phyloP scores from a whole-genome alignment of 2,113 vertebrate species.

The Naja naja region DNA sequence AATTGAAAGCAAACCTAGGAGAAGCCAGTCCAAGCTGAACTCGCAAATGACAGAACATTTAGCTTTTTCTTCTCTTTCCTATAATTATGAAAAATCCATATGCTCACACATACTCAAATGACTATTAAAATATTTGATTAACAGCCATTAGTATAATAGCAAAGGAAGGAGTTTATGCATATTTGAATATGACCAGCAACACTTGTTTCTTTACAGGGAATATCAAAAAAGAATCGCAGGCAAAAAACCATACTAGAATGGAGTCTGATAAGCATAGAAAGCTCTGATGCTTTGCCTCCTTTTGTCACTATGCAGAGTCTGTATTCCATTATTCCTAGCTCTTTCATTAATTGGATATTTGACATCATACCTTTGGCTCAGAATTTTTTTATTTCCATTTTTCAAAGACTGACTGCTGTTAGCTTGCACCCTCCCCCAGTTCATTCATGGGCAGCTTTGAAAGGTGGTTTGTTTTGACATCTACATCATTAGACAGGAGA shows the following conservation, averaged over 20 bases:
- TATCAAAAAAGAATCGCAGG: conserved; percentile 6
- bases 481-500: conserved; percentile 58
- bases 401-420: conserved; percentile 62
- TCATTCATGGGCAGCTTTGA: conserved; percentile 57
- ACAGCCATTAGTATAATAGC: conserved; percentile 34
- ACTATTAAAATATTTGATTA: neutral
- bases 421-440: conserved; percentile 43
- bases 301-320: conserved; percentile 37
- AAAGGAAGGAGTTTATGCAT: conserved; percentile 6
- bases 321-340: conserved; percentile 38
- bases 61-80: neutral
- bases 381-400: conserved; percentile 27
- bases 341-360: conserved; percentile 58
- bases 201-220: neutral
- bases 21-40: neutral
- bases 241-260: neutral
- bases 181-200: conserved; percentile 27
- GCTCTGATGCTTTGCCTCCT: conserved; percentile 13
- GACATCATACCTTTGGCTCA: conserved; percentile 45
- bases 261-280: neutral
- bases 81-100: neutral
- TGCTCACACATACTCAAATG: neutral
- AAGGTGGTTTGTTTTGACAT: conserved; percentile 65
- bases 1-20: neutral
- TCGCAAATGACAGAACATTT: neutral